phyloP scores from a whole-genome alignment of 2,113 vertebrate species.

The Mormyrus lacerda region DNA sequence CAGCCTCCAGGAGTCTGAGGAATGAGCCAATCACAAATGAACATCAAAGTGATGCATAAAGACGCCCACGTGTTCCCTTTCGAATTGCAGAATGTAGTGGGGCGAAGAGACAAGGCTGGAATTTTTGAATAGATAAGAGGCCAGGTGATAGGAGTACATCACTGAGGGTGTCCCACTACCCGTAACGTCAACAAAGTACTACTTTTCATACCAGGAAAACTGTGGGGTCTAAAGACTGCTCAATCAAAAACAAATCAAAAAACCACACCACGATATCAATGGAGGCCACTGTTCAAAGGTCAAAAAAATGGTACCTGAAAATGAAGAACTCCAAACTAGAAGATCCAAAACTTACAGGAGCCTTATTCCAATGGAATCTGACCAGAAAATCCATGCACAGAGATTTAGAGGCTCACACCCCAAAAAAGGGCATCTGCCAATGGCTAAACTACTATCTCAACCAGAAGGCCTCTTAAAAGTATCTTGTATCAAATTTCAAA shows the following conservation, averaged over 20 bases:
- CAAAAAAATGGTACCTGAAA: background rate
- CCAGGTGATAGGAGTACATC: background rate
- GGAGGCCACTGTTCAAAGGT: background rate
- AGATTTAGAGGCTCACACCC: background rate
- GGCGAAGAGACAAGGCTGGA: background rate
- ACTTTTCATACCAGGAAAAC: background rate
- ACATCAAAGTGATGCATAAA: background rate
- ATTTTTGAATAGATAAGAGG: background rate
- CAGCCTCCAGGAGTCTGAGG: conserved; percentile 82
- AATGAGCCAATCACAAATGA: conserved; percentile 24
- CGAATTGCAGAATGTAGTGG: background rate
- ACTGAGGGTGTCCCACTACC: background rate
- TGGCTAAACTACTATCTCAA: background rate
- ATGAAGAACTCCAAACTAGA: background rate
- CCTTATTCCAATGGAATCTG: background rate
- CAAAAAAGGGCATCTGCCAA: background rate
- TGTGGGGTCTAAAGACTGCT: background rate
- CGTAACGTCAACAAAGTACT: background rate
- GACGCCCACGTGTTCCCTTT: background rate
- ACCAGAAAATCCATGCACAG: background rate
- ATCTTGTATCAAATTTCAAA: background rate
- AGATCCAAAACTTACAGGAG: background rate
- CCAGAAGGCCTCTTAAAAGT: background rate
- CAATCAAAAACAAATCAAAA: background rate
- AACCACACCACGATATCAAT: background rate